Evolutionary conservation across 2,797 vertebrate species (phyloP).

Genomic region (Tadarida brasiliensis): DNA sequence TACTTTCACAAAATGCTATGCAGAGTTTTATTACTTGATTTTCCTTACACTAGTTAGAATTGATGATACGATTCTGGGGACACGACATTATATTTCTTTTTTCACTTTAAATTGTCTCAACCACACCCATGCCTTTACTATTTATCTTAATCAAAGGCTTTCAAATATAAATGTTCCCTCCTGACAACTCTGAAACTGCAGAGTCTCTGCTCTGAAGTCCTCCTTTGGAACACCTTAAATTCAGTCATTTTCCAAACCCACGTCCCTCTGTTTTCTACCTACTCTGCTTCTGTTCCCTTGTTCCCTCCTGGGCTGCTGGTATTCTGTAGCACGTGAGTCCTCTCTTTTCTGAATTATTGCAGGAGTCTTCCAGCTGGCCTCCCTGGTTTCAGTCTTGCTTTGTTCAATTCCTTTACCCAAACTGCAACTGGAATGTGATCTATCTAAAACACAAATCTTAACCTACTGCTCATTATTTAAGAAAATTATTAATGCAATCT

Average conservation of each 20-base stretch:
- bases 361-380: not conserved
- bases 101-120: conserved; percentile 8
- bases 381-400: not conserved
- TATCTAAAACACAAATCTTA: not conserved
- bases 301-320: not conserved
- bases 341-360: not conserved
- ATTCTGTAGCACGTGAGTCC: rapidly evolving
- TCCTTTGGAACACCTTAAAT: not conserved
- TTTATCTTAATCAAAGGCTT: not conserved
- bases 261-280: not conserved
- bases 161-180: not conserved
- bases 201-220: not conserved
- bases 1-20: conserved; percentile 55
- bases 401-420: not conserved
- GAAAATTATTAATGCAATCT: not conserved
- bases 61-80: conserved; percentile 57
- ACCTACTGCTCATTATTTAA: not conserved
- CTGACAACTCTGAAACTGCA: not conserved
- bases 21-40: conserved; percentile 62
- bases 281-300: not conserved
- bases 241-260: not conserved
- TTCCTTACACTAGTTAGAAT: conserved; percentile 58
- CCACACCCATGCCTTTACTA: not conserved
- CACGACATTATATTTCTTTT: conserved; percentile 63
- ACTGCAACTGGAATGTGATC: not conserved